A percentile compares a stretch with the other conserved stretches of the same genome.
Evolutionary conservation across 2,888 invertebrate species (phyloP).

Genomic region (Punctoribates punctum): DNA sequence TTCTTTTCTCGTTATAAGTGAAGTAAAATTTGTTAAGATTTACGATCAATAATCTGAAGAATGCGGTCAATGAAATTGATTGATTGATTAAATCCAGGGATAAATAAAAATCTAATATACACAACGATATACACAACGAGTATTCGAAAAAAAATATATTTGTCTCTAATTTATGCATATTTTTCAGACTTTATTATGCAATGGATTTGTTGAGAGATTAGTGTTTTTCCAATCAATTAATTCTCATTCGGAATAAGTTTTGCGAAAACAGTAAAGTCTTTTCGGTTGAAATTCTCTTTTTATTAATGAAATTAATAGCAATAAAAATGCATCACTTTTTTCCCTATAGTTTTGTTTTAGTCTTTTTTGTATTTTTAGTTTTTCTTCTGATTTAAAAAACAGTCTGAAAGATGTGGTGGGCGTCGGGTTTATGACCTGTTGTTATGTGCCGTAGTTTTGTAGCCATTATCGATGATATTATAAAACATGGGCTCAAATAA

Average conservation of each 20-base stretch:
- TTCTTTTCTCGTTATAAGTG: not conserved
- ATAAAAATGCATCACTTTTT: not conserved
- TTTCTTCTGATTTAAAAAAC: not conserved
- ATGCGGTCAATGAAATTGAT: conserved; percentile 34
- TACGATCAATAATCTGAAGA: conserved; percentile 20
- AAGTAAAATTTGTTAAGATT: conserved; percentile 2
- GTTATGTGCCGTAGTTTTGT: not conserved
- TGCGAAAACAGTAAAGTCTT: not conserved
- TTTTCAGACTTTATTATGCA: no score
- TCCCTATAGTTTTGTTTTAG: not conserved
- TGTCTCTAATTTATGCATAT: not conserved
- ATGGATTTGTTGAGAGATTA: not conserved
- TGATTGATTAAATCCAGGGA: conserved; percentile 34
- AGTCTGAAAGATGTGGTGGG: conserved; percentile 7
- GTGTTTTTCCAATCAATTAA: not conserved
- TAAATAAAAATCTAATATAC: conserved; percentile 5
- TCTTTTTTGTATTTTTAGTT: not conserved
- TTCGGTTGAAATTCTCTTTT: not conserved
- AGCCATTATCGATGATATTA: conserved; percentile 7
- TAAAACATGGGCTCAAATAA: not conserved
- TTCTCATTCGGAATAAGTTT: no score
- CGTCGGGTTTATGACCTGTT: conserved; percentile 36
- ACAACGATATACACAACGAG: not conserved
- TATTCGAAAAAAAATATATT: not conserved
- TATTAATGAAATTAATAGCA: not conserved